Base-by-base conservation (phyloP, 2,888 invertebrate genomes). In the Taphrorychus bicolor region DNA sequence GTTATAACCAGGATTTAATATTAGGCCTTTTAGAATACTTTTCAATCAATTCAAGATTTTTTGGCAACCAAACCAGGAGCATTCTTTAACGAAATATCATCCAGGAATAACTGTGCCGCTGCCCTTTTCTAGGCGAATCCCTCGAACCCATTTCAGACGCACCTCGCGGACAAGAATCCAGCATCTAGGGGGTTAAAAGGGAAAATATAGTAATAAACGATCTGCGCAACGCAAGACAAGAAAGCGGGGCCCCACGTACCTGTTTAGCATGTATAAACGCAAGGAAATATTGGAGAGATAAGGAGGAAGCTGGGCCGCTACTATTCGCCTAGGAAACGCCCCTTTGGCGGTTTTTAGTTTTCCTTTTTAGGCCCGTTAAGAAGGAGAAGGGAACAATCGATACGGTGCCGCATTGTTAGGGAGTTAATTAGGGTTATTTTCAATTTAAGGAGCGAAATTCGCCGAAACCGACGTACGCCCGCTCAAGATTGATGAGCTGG, bases 201-300 rank as follows among this genome's bases (percentile, higher is more conserved):
- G 32, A 32, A 32, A 32, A 32, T 32, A 32, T 32, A 32, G 32
- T 3, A 32, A 32, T 32, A 32, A 32, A 32, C 32, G 32, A 45
- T 45, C 54, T 32, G n/a, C 54, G 24, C 32, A 18, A 24, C 45
- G 45, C 58, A 59, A 48, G 57, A 19, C 49, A 59, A 58, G 58
- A 42, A 42, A 42, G 14, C 17, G 19, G 19, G 16, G 40, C 58
- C 42, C 45, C 59, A 68, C 71, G 72, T 76, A 81, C 80, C 80
- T 80, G 80, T 24, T 78, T 80, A 81, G 80, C 80, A 80, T 80
- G 79, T 75, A 80, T 78, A 79, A 79, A 78, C 71, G 77, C 80
- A 78, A 79, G 79, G 80, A 81, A 80, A 80, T 80, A 79, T 75
- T 24, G 48, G 52, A 76, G 79, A 79, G 78, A 78, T 80, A 79